Base-by-base conservation (phyloP, 2,797 vertebrate genomes). In the Onychomys leucogaster region DNA sequence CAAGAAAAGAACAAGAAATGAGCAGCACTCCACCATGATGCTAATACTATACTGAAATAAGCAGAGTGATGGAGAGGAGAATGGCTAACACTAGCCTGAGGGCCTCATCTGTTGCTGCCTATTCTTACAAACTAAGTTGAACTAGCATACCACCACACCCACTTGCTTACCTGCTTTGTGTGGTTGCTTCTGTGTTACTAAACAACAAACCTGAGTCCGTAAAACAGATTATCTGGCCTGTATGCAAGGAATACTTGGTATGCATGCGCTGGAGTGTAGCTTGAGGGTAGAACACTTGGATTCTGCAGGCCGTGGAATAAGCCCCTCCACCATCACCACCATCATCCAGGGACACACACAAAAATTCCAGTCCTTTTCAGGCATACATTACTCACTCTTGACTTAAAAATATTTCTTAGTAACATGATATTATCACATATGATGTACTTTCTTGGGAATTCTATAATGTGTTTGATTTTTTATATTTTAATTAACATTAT, bases 351-450 rank as follows among this genome's bases (percentile, higher is more conserved):
- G 91, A 90, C 63, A 69, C 43, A 49, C 3, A n/a, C 11, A n/a
- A 25, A 49, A 32, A 69, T 69, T 57, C 69, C 82, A 65, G 23
- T 25, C 29, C 17, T 85, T 91, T 82, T 86, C 23, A 91, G 11
- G 82, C 19, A 90, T 59, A 65, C 37, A 65, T 73, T 85, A 17
- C 4, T 82, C 61, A 78, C 32, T 59, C 57, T 19, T 93, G 46
- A 82, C 34, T 69, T 96, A 87, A 41, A 57, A 75, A 78, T 95
- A 81, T 63, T 94, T 67, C 71, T 91, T 86, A 84, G 71, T 43
- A 49, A 8, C 57, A 11, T 85, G 37, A 92, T 94, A 52, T 71
- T 83, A 77, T 82, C 90, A 94, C 46, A 94, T 29, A 46, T 49
- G 73, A 69, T 65, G n/a, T 46, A 49, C 89, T 94, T 93, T 91